Evolutionary conservation across 1,140 invertebrate genomes (phyloP), one percentile per base, ranked within the genome.

Genomic region (Acromyrmex charruanus): DNA sequence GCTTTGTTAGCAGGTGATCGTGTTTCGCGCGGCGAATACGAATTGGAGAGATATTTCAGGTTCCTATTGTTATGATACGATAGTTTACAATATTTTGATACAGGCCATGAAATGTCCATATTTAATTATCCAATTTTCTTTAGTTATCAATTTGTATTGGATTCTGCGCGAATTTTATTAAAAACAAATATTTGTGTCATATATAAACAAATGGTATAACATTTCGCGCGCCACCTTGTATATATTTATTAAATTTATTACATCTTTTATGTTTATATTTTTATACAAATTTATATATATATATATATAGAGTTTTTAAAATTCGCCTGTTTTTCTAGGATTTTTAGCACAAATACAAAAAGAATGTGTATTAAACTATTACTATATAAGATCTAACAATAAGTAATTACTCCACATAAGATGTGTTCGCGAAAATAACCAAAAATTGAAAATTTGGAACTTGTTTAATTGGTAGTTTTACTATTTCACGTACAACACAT

Each of bases 1-100:
- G 80, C 80, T 84, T 84, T 84, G 80, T 84, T 72, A 84, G 80
- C 58, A 49, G 4, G 18, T 55, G 80, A 84, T 84, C 69, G 69
- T 75, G 49, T 71, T 87, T 81, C 66, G 21, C 53, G 25, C 65
- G 39, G n/a, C 39, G 51, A 81, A 82, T 87, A 87, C 44, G 65
- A 65, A 82, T 82, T 55, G 66, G 51, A n/a, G 44, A 53, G 55
- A 74, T 82, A 59, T 82, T 74, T 84, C 28, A 21, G 18, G 14
- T 25, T 35, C 2, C 39, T 18, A 61, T 21, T 25, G 53, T 55
- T 55, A 18, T 55, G 16, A 44, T 72, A 12, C 21, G 16, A 31
- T 55, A 72, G 9, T 35, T 55, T 39, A 25, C 12, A n/a, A 25
- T 55, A 72, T 21, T 7, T 14, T 5, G 6, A 49, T n/a, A 44